Evolutionary conservation across 2,888 invertebrate genomes (phyloP).

Genomic region (Lepidochrysops patricia): DNA sequence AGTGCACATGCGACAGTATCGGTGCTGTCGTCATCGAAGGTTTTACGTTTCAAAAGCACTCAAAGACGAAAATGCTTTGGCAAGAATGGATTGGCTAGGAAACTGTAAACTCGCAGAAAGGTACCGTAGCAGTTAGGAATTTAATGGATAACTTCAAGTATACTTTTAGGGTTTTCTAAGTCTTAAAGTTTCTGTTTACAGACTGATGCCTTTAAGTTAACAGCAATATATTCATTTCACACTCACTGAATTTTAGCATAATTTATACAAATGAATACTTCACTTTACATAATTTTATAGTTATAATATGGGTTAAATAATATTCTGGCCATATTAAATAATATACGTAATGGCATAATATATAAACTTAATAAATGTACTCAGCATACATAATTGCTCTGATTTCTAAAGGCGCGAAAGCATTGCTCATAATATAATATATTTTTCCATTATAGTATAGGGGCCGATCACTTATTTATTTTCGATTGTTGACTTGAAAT

Average conservation of each 20-base stretch:
- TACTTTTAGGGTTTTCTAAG: too few species aligned
- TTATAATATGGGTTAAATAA: too few species aligned
- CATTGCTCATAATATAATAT: conserved; percentile 5
- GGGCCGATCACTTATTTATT: neutral
- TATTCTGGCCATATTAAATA: neutral
- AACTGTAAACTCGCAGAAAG: too few species aligned
- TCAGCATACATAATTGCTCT: neutral
- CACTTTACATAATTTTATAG: neutral
- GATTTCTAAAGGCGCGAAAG: conserved; percentile 4
- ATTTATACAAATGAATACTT: neutral
- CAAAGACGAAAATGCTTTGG: too few species aligned
- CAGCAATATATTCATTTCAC: too few species aligned
- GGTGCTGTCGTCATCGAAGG: neutral
- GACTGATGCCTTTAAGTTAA: too few species aligned
- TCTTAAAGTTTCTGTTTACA: too few species aligned
- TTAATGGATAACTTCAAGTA: too few species aligned
- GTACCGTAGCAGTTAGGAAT: too few species aligned
- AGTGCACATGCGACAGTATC: neutral
- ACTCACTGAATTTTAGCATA: too few species aligned
- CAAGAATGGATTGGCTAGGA: too few species aligned
- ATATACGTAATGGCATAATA: neutral
- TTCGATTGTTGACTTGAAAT: neutral
- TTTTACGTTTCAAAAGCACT: neutral
- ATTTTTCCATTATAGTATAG: conserved; percentile 13
- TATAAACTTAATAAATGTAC: neutral